Conservation (phyloP, 2,113 vertebrate genomes). For the Leptosomus discolor region DNA sequence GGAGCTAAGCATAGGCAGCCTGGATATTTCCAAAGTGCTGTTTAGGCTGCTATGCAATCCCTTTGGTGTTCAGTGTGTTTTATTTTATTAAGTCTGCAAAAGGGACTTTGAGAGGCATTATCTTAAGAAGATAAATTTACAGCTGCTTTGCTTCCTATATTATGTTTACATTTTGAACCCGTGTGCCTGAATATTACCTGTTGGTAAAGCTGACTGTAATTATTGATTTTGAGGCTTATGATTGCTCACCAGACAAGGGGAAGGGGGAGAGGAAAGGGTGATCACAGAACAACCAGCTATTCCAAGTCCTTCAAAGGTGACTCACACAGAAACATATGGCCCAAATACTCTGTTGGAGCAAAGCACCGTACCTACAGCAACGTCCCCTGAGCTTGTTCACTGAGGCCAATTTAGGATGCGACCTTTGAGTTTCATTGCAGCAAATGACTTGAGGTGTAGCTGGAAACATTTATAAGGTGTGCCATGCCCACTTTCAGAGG, state of each 20-base stretch:
- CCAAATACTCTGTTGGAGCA: not conserved
- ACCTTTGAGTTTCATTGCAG: not conserved
- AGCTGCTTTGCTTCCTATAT: conserved; percentile 24
- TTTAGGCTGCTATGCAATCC: not conserved
- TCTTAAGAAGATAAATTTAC: conserved; percentile 36
- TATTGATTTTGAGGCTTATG: conserved; percentile 47
- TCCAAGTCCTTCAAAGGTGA: not conserved
- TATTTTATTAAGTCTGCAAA: conserved; percentile 15
- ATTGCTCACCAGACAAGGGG: not conserved
- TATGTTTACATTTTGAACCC: conserved; percentile 36
- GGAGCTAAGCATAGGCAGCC: not conserved
- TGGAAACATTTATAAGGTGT: not conserved
- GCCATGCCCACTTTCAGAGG: not conserved
- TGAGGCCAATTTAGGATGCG: not conserved
- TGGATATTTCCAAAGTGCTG: not conserved
- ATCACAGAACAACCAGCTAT: not conserved
- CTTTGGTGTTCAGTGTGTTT: not conserved
- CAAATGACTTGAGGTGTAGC: not conserved
- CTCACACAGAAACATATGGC: not conserved
- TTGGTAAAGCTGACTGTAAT: conserved; percentile 34
- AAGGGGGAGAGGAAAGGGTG: not conserved
- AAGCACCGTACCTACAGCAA: not conserved
- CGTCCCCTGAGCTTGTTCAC: not conserved
- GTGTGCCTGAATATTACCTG: not conserved
- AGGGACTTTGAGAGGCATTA: conserved; percentile 5